Evolutionary conservation across 92 coral and sea anemone species (phyloP).

Genomic region (Heliopora coerulea): DNA sequence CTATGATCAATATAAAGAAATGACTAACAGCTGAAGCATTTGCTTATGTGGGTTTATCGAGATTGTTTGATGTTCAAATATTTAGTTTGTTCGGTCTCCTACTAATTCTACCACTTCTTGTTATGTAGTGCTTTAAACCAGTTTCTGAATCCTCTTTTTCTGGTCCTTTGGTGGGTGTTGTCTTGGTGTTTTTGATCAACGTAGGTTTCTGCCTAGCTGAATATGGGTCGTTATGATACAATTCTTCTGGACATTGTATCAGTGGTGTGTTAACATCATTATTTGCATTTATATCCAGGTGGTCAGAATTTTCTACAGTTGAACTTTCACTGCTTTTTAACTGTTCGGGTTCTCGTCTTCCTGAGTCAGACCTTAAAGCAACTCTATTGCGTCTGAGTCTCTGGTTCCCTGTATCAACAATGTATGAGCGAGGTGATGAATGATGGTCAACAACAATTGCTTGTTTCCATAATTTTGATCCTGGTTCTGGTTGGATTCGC

Average conservation of each 20-base stretch:
- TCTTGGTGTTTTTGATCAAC: not conserved
- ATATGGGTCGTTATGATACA: not conserved
- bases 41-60: not conserved
- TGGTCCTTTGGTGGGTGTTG: not conserved
- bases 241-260: not conserved
- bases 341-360: constrained; percentile 1
- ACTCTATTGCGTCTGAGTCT: constrained; percentile 35
- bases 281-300: no score
- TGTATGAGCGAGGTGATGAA: constrained; percentile 45
- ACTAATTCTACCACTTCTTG: not conserved
- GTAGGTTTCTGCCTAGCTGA: not conserved
- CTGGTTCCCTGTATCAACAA: constrained; percentile 29
- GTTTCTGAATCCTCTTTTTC: not conserved
- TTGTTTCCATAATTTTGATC: constrained; percentile 16
- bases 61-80: not conserved
- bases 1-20: not conserved
- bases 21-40: not conserved
- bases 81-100: not conserved
- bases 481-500: constrained; percentile 19
- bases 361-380: not conserved
- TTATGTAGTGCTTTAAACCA: not conserved
- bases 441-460: constrained; percentile 23
- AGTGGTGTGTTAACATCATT: not conserved
- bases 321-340: no score
- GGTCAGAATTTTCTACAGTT: no score